Evolutionary conservation across 1,140 invertebrate species (phyloP), one percentile per base, ranked within the genome.

Genomic region (Rhagoletis zephyria): DNA sequence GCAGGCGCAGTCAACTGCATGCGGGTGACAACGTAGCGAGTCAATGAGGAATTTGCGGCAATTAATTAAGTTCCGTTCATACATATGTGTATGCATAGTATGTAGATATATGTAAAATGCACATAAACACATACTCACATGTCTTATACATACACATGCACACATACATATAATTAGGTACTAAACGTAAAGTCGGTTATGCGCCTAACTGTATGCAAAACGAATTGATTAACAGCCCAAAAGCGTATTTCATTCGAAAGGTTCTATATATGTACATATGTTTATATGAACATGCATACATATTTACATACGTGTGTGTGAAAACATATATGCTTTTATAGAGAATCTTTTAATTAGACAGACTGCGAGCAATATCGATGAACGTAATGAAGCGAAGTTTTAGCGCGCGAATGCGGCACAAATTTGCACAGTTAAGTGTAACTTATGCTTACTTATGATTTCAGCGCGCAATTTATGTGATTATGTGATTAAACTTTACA

Each of bases 381-480:
- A 42, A 67, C 65, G n/a, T 67, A 67, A 67, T 67, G 65, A 67
- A 67, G 65, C 65, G 30, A 67, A 30, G 30, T 40, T 9, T 10
- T 40, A 10, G 42, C 6, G 65, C 65, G 65, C 30, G 65, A 67
- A 67, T 67, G 40, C 70, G 45, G 42, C 6, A 70, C 65, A 70
- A 70, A 70, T 40, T 4, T 30, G 12, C 6, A 4, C 12, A 12
- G 19, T 4, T 30, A 30, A 12, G 65, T 30, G 19, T 0, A 42
- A 10, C 40, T 70, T 40, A 30, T 30, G 30, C 30, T 30, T 30
- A 30, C 30, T 30, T 30, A 30, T 30, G 30, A 30, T 30, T 30
- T 30, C 30, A 30, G 30, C 30, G 30, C 30, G 30, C 30, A 30
- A 30, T 30, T 30, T 30, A 30, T 30, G 30, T 30, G 30, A 30